Evolutionary conservation across 2,113 vertebrate species (phyloP), one percentile per base, ranked within the genome.

Genomic region (Labrus mixtus): DNA sequence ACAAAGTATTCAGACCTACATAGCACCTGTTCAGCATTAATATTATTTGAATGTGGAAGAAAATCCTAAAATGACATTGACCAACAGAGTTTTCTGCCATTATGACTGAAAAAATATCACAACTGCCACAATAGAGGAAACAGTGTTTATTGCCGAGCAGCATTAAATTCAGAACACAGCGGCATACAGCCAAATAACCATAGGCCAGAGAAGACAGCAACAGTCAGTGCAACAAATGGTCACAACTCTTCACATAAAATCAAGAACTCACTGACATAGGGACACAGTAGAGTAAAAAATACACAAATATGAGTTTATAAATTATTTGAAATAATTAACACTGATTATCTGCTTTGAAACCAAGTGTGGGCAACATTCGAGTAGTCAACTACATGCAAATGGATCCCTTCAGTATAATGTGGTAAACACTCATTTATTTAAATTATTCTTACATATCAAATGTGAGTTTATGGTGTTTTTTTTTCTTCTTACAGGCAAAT

Each of bases 311-410:
- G 83, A 78, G 46, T 89, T 79, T 82, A 78, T 77, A 78, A 72
- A 90, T 54, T 67, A 17, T 17, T 64, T 68, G 20, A 68, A 76
- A 84, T 78, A 48, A 81, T 75, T 85, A 86, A 89, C 84, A 83
- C 81, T 64, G 80, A 86, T 66, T 67, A 83, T 74, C 65, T 89
- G 83, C 76, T 65, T 84, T 84, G 82, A 89, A 77, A 88, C 81
- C 88, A 86, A 85, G 70, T 39, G 51, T 72, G 78, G 87, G 88
- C 82, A 87, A 92, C 90, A 90, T 91, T 93, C 90, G 65, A 91
- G 76, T 87, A 92, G 91, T 92, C 82, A 73, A 76, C 86, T 90
- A 87, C 93, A 94, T 93, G 93, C 91, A 88, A 67, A 78, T 63
- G 56, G 11, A 68, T 72, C 43, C 66, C 43, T 57, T 57, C 17